These are phyloP conservation scores for Menidia beryllina DNA, from an alignment of 2,113 vertebrate species.

Conservation along the genomic window DNA sequence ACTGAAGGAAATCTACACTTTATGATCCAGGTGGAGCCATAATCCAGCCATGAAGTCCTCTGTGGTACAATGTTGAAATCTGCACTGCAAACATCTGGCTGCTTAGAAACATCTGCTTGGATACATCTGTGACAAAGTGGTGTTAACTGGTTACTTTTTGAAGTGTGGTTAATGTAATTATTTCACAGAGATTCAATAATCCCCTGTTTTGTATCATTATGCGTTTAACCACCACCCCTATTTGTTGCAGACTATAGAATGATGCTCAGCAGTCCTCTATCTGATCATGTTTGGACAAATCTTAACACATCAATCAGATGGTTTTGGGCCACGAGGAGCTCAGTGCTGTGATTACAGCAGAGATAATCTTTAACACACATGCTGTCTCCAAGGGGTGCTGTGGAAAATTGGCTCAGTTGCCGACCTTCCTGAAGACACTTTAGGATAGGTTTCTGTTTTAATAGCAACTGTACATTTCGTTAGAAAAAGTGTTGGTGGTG, in stretches of 20 bases:
- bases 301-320: slow-evolving; percentile 54
- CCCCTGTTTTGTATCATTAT: background rate
- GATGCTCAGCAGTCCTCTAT: slow-evolving; percentile 2
- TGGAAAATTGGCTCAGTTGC: slow-evolving; percentile 78
- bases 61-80: slow-evolving; percentile 64
- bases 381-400: slow-evolving; percentile 72
- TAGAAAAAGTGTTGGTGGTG: slow-evolving; percentile 3
- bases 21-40: slow-evolving; percentile 57
- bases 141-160: slow-evolving; percentile 14
- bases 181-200: slow-evolving; percentile 31
- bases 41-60: slow-evolving; percentile 59
- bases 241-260: slow-evolving; percentile 19
- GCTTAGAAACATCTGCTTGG: slow-evolving; percentile 65
- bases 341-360: slow-evolving; percentile 55
- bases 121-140: slow-evolving; percentile 45
- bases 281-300: slow-evolving; percentile 49
- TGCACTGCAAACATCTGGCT: slow-evolving; percentile 61
- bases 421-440: slow-evolving; percentile 61
- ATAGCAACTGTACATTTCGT: slow-evolving; percentile 60
- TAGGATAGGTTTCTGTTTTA: slow-evolving; percentile 72
- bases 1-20: slow-evolving; percentile 55
- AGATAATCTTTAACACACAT: slow-evolving; percentile 79
- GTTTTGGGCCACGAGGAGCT: slow-evolving; percentile 53
- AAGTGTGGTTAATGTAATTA: slow-evolving; percentile 5
- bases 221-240: slow-evolving; percentile 9